Base-by-base conservation (phyloP, 2,888 invertebrate species). In the Microdon myrmicae region DNA sequence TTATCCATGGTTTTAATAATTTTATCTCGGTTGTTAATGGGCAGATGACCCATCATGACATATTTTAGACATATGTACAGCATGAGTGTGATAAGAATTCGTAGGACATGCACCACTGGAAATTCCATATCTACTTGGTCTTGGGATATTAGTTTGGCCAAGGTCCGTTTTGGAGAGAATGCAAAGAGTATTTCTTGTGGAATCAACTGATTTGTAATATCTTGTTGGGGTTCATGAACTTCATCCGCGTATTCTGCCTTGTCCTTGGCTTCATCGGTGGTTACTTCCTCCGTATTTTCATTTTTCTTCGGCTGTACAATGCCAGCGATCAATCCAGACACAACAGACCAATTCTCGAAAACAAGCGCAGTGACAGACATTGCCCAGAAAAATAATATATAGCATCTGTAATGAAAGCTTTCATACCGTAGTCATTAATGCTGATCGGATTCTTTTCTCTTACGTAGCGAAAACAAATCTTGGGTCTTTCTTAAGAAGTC, bases 101-200 rank as follows among this genome's bases (percentile, higher is more conserved):
- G 82, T 20, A 91, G 81, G 2, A 90, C 87, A 69, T 91, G 87
- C 56, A 90, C 84, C 72, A 89, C 86, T 20, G 84, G 82, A 67
- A 90, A 86, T 28, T 75, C 69, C 68, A 87, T 85, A 29, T 80
- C 79, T 1, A 78, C 73, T 0, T 77, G 74, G 0, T 82, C 81
- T 0, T 84, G 82, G 12, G 82, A 83, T 8, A 85, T 72, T 60
- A 90, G 80, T 72, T 84, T 83, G 39, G 75, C 76, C 5, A 85
- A 71, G 12, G 88, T 87, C 54, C 83, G 84, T 73, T 86, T 85
- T 5, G 89, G 78, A 0, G 90, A 90, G 78, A 90, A 90, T 0
- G 86, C 81, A 71, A 83, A 81, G 20, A 77, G 68, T 20, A 75
- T 60, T 39, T 73, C 71, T 12, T 43, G 58, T 2, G 47, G 14